A percentile compares a stretch with the other conserved stretches of the same genome.
Conservation (phyloP, 2,888 invertebrate species). For the Hirtodrosophila alboralis region DNA sequence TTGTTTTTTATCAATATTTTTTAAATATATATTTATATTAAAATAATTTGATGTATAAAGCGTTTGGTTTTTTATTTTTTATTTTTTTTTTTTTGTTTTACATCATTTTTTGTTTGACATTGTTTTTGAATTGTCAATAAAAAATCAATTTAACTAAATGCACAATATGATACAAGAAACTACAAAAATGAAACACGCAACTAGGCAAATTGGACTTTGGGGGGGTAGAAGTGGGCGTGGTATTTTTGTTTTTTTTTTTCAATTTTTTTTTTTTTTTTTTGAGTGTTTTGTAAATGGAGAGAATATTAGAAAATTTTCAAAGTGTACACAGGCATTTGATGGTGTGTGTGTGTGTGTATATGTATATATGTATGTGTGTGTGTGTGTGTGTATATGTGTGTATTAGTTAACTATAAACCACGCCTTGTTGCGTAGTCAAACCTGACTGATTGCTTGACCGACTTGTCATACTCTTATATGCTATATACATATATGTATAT, state of each 20-base stretch:
- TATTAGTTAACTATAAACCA: constrained; percentile 37
- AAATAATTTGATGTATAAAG: constrained; percentile 77
- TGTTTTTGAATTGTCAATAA: constrained; percentile 35
- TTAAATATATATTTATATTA: constrained; percentile 70
- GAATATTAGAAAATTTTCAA: constrained; percentile 44
- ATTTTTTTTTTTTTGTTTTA: constrained; percentile 29
- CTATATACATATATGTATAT: constrained; percentile 30
- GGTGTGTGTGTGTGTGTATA: constrained; percentile 25
- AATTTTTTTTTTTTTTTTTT: too few relatives aligned
- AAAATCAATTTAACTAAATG: constrained; percentile 73
- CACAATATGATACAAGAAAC: constrained; percentile 62
- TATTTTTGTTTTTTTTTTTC: too few relatives aligned
- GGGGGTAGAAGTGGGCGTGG: constrained; percentile 42
- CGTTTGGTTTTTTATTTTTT: constrained; percentile 63
- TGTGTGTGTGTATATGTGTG: neutral
- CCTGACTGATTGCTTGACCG: constrained; percentile 48
- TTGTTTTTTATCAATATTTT: constrained; percentile 39
- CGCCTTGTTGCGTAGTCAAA: constrained; percentile 29
- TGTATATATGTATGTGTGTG: constrained; percentile 25
- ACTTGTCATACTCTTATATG: constrained; percentile 28
- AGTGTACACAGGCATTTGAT: constrained; percentile 51
- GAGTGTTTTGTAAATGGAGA: constrained; percentile 53
- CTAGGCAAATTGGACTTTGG: constrained; percentile 36
- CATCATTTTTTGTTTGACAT: constrained; percentile 26
- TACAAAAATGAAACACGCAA: constrained; percentile 54